These are phyloP conservation scores for Acanthochromis polyacanthus DNA, from an alignment of 2,113 vertebrate species.

Conservation along the genomic window DNA sequence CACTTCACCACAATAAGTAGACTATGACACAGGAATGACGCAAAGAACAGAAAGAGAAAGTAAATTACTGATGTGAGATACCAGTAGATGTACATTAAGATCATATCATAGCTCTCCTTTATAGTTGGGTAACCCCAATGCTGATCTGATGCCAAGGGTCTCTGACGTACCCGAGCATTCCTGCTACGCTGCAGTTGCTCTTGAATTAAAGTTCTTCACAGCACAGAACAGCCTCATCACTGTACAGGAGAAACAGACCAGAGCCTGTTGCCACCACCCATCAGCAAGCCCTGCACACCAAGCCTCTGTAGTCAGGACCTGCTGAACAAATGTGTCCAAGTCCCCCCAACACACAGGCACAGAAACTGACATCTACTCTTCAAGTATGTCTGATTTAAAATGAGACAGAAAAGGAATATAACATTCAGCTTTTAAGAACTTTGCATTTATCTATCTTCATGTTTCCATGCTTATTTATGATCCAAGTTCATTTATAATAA, in stretches of 20 bases:
- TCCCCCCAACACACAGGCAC: too few relatives aligned
- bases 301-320: not conserved
- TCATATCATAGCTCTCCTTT: conserved; percentile 39
- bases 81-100: conserved; percentile 33
- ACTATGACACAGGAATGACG: not conserved
- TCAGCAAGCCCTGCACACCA: conserved; percentile 20
- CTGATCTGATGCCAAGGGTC: conserved; percentile 47
- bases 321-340: not conserved
- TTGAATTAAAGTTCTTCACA: conserved; percentile 42
- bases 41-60: conserved; percentile 23
- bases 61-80: conserved; percentile 17
- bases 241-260: conserved; percentile 61
- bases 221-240: conserved; percentile 59
- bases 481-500: too few relatives aligned
- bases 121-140: conserved; percentile 34
- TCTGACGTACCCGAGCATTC: conserved; percentile 53
- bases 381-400: too few relatives aligned
- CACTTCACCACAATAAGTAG: not conserved
- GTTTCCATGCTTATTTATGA: too few relatives aligned
- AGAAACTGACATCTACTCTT: too few relatives aligned
- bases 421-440: too few relatives aligned
- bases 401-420: too few relatives aligned
- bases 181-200: conserved; percentile 58
- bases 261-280: conserved; percentile 29
- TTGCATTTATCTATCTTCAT: too few relatives aligned